Evolutionary conservation across 2,888 invertebrate species (phyloP), one percentile per base, ranked within the genome.

Genomic region (Cryptus viduatorius): DNA sequence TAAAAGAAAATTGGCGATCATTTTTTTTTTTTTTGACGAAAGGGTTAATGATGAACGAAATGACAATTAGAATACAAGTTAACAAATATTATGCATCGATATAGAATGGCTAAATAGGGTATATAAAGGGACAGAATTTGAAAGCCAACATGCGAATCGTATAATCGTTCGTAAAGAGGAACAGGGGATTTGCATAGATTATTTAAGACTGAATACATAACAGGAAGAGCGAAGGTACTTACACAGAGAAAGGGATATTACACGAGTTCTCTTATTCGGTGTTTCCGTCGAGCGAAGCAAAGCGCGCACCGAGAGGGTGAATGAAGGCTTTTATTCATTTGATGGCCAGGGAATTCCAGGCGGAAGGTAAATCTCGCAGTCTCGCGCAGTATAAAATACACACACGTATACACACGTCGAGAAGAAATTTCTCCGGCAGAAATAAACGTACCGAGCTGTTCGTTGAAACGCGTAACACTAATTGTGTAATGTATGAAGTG

Each of bases 161-260:
- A 73, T 73, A 61, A 73, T 73, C 59, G 59, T 73, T 61, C 46
- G 46, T 61, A 73, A 61, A 73, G 61, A 61, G 46, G 61, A 61
- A 73, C 73, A 73, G 59, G 61, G 61, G 73, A 73, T 73, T 73
- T 73, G 61, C 73, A 73, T 73, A 61, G 73, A 73, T 73, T 73
- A 73, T 73, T 61, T 31, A 44, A 48, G 46, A 73, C 73, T 73
- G 73, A 73, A 73, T 73, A 61, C 61, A 61, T 46, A 61, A 73
- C 73, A 29, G 59, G 73, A n/a, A 24, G 29, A 29, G 46, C 44
- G 31, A n/a, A 42, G 24, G 59, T 31, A 61, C 59, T 61, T 73
- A 29, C 61, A 46, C 59, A 10, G 31, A 44, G 61, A 61, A 61
- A 73, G 61, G 73, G 31, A 61, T 61, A 61, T 61, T 61, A 61